Evolutionary conservation across 2,888 invertebrate genomes (phyloP), one percentile per base, ranked within the genome.

Genomic region (Pseudoips prasinana): DNA sequence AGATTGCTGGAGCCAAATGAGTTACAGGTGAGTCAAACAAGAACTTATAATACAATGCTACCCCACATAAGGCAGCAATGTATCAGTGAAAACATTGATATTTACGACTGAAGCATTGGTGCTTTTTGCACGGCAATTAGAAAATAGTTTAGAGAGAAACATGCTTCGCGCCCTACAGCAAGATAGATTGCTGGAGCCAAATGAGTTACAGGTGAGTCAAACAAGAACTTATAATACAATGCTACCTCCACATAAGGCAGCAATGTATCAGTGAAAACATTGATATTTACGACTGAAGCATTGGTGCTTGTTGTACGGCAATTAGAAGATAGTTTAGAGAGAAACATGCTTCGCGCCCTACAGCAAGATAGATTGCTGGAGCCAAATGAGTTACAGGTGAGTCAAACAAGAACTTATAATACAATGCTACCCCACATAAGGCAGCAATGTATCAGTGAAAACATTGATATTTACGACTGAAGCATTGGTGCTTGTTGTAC

Each of bases 401-500:
- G 39, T 25, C 5, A n/a, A n/a, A 30, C 95, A 95, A 81, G 93
- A 93, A 0, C 88, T 99, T 25, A 92, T 98, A 20, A 94, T 95
- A 68, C 94, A 96, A 63, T 95, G 98, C 0, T 98, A 98, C 73
- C 89, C 91, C 0, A 93, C 92, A 44, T 96, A 94, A 68, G 95
- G 95, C 18, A 90, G 91, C 24, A 88, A 90, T 22, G 92, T 99
- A 40, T 94, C 95, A 94, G 95, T 38, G 94, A 94, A 33, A 92
- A 92, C 56, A 98, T 99, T 39, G 98, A 73, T 93, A 94, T 44
- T 89, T 98, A 45, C 90, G 99, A 27, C 90, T 98, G 41, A 97
- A 97, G 68, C 97, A 98, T 74, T 90, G 99, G 7, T 99, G 18
- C 91, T 94, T 50, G 98, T 99, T 0, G 98, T 99, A 18, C 95